phyloP scores from a whole-genome alignment of 1,140 invertebrate species.

The Brachionus paranguensis region DNA sequence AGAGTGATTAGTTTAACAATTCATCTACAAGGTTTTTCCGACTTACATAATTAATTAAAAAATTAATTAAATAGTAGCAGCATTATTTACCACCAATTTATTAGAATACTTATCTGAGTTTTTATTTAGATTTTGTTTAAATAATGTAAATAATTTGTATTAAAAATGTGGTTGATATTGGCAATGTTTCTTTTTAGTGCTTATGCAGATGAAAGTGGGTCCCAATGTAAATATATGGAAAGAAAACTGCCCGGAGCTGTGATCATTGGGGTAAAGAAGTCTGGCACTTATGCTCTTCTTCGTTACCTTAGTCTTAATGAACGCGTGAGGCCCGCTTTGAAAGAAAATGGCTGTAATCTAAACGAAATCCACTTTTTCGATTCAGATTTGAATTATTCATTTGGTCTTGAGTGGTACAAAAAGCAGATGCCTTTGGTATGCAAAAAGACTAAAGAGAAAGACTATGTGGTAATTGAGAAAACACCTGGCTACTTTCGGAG shows the following conservation, averaged over 20 bases:
- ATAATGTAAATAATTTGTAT: background rate
- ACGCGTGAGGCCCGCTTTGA: constrained; percentile 43
- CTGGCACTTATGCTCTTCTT: constrained; percentile 48
- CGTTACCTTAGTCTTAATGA: constrained; percentile 48
- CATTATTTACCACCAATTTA: too few species aligned
- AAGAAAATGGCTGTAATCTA: background rate
- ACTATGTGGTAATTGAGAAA: constrained; percentile 19
- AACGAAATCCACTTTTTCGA: constrained; percentile 51
- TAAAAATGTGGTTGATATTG: background rate
- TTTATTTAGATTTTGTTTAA: background rate
- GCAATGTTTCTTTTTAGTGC: background rate
- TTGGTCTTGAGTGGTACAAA: constrained; percentile 48
- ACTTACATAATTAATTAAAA: too few species aligned
- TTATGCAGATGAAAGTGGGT: background rate
- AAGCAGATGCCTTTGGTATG: constrained; percentile 28
- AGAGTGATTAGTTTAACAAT: too few species aligned
- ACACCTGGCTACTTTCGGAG: constrained; percentile 27
- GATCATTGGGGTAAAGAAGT: constrained; percentile 49
- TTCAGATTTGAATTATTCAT: constrained; percentile 42
- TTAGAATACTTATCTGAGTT: background rate
- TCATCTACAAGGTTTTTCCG: too few species aligned
- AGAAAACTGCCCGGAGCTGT: constrained; percentile 43
- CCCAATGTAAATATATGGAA: background rate
- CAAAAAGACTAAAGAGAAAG: background rate
- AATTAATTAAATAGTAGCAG: too few species aligned